A percentile compares a stretch with the other conserved stretches of the same genome.
Evolutionary conservation across 2,113 vertebrate genomes (phyloP).

Genomic region (Brachypteracias leptosomus): DNA sequence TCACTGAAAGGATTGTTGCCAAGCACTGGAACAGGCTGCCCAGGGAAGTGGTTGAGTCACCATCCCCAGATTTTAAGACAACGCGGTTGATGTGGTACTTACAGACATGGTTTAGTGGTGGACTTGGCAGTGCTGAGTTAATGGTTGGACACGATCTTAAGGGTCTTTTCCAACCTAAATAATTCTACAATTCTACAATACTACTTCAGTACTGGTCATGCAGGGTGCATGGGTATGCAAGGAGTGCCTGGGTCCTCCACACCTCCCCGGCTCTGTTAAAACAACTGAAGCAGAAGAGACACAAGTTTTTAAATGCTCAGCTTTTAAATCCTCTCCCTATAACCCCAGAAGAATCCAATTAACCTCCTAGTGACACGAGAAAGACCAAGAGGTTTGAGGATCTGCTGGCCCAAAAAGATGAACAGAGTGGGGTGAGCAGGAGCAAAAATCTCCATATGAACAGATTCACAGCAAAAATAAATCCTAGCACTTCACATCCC

Average conservation of each 20-base stretch:
- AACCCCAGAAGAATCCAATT: background rate
- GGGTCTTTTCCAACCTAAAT: background rate
- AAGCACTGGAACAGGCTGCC: background rate
- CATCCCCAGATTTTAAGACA: background rate
- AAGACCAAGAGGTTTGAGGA: background rate
- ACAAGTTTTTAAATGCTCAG: background rate
- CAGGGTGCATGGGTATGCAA: background rate
- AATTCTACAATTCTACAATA: background rate
- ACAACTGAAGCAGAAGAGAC: background rate
- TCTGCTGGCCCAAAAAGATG: background rate
- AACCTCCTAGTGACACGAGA: background rate
- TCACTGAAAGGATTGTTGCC: background rate
- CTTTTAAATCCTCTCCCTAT: background rate
- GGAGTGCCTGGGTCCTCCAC: background rate
- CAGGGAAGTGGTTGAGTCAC: background rate
- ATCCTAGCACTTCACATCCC: background rate
- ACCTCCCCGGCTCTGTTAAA: background rate
- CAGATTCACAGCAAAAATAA: background rate
- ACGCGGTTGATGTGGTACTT: accelerated
- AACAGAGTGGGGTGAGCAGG: background rate
- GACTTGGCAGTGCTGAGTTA: background rate
- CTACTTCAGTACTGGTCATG: background rate
- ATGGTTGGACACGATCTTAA: accelerated
- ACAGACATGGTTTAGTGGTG: background rate
- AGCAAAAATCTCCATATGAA: background rate